Conservation (phyloP, 2,888 invertebrate species). For the Parascotia fuliginaria region DNA sequence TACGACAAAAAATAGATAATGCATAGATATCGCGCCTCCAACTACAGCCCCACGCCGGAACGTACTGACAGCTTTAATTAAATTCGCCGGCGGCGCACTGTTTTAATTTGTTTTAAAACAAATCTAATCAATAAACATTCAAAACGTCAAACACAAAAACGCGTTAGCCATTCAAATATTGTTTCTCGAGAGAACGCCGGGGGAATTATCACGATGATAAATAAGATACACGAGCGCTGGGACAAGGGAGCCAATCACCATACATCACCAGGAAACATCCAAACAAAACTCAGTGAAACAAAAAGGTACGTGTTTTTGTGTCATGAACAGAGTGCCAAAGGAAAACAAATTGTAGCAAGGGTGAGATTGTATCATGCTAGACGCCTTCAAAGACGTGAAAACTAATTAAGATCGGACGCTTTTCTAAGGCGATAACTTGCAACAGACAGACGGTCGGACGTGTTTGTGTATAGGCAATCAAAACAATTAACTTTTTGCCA, state of each 20-base stretch:
- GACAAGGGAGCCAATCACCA: conserved; percentile 84
- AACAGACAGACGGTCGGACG: conserved; percentile 72
- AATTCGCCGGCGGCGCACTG: conserved; percentile 69
- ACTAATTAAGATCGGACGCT: conserved; percentile 85
- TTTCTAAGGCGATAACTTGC: conserved; percentile 83
- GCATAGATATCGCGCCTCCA: conserved; percentile 60
- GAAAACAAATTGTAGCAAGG: conserved; percentile 84
- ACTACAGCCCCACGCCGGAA: conserved; percentile 53
- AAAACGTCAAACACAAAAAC: conserved; percentile 64
- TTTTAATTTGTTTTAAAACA: conserved; percentile 75
- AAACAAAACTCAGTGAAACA: conserved; percentile 79
- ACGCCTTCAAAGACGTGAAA: conserved; percentile 84
- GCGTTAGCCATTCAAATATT: conserved; percentile 73
- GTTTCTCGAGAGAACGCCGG: conserved; percentile 69
- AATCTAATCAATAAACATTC: conserved; percentile 77
- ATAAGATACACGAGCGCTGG: conserved; percentile 78
- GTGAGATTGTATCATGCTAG: conserved; percentile 81
- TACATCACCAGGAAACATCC: conserved; percentile 80
- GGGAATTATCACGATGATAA: conserved; percentile 83
- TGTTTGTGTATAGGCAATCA: conserved; percentile 82
- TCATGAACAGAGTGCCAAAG: conserved; percentile 75
- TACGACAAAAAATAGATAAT: conserved; percentile 63
- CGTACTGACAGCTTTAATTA: conserved; percentile 71
- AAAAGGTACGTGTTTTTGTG: conserved; percentile 72
- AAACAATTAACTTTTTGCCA: conserved; percentile 84